A percentile compares a stretch with the other conserved stretches of the same genome.
phyloP scores from a whole-genome alignment of 2,797 vertebrate genomes.

The Sparidentex hasta region DNA sequence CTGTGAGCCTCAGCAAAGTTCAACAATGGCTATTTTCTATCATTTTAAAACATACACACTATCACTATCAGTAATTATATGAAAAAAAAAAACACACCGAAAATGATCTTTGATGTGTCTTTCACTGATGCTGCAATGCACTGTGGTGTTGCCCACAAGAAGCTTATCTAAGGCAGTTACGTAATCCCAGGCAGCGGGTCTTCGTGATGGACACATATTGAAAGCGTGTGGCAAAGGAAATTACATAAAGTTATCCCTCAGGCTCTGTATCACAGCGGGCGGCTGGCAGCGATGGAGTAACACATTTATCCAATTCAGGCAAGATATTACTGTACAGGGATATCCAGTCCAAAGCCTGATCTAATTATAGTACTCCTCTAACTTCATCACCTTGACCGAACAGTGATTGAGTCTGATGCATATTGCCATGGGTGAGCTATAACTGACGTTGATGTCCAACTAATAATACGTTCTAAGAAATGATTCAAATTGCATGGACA shows the following conservation, averaged over 20 bases:
- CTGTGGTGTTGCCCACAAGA: background rate
- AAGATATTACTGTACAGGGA: constrained; percentile 38
- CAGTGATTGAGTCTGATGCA: constrained; percentile 27
- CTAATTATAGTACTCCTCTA: constrained; percentile 25
- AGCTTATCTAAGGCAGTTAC: constrained; percentile 44
- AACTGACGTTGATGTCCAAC: constrained; percentile 12
- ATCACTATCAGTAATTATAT: too few relatives aligned
- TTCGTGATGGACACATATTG: constrained; percentile 60
- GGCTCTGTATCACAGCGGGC: constrained; percentile 58
- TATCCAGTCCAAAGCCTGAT: constrained; percentile 27
- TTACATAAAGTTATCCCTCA: constrained; percentile 52
- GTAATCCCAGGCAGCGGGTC: constrained; percentile 43
- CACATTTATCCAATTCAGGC: constrained; percentile 56
- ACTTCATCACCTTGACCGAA: background rate
- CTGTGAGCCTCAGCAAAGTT: constrained; percentile 21
- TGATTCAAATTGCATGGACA: background rate
- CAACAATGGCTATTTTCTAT: constrained; percentile 3
- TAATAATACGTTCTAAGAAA: constrained; percentile 24
- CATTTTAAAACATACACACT: constrained; percentile 31
- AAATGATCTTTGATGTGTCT: constrained; percentile 9
- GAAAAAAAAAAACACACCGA: background rate
- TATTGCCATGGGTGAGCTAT: background rate
- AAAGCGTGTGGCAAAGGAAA: constrained; percentile 68
- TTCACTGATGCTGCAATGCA: constrained; percentile 1
- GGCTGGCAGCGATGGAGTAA: constrained; percentile 53